Conservation (phyloP, 2,888 invertebrate genomes). For the Deilephila elpenor region DNA sequence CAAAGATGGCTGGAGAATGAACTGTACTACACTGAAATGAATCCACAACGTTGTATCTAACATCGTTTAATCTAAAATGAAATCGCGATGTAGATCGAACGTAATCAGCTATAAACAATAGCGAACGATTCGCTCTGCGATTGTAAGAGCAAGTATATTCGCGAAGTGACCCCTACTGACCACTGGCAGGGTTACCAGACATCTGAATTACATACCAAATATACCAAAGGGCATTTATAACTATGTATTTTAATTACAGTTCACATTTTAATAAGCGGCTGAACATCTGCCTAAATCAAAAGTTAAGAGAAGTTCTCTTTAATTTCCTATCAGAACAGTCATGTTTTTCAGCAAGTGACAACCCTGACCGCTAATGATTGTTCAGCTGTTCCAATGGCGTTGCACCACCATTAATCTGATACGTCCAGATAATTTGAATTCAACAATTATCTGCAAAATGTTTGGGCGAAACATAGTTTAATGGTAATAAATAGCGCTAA, state of each 20-base stretch:
- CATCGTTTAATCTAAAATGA: constrained; percentile 44
- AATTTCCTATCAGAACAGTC: background rate
- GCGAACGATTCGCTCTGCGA: constrained; percentile 47
- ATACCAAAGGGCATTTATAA: background rate
- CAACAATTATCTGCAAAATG: constrained; percentile 28
- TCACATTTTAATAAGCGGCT: too few species aligned
- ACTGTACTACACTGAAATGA: background rate
- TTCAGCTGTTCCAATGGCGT: background rate
- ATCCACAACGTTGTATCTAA: constrained; percentile 10
- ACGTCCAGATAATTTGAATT: constrained; percentile 29
- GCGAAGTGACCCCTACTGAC: constrained; percentile 21
- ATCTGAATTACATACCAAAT: background rate
- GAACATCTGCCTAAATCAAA: too few species aligned
- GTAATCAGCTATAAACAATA: constrained; percentile 57
- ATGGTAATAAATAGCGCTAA: constrained; percentile 9
- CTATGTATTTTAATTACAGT: too few species aligned
- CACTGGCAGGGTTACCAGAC: background rate
- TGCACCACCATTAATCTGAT: constrained; percentile 29
- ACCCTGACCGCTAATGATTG: constrained; percentile 11
- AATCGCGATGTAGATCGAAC: constrained; percentile 55
- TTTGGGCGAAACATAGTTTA: constrained; percentile 22
- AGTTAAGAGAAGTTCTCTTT: background rate
- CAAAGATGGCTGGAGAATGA: background rate
- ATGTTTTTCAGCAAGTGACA: background rate
- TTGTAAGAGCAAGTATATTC: constrained; percentile 40